Evolutionary conservation across 1,140 invertebrate species (phyloP).

Genomic region (Anastrepha ludens): DNA sequence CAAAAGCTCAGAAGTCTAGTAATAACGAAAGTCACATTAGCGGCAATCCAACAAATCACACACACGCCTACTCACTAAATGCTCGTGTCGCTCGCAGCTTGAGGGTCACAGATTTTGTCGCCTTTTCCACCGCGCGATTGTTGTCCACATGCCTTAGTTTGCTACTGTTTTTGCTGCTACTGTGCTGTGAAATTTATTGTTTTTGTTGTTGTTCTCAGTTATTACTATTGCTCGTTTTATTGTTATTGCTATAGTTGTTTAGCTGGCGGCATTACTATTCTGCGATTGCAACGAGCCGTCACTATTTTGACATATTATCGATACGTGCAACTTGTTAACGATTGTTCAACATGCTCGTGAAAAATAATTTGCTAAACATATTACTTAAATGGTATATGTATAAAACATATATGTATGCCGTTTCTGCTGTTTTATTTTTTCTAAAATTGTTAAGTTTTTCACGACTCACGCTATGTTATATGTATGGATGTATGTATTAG

Average conservation of each 20-base stretch:
- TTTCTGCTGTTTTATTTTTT: neutral
- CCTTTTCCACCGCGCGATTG: neutral
- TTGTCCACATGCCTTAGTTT: neutral
- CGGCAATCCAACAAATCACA: neutral
- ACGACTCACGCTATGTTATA: neutral
- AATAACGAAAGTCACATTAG: neutral
- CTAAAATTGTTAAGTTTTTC: neutral
- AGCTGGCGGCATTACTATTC: conserved; percentile 37
- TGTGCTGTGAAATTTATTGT: neutral
- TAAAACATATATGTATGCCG: neutral
- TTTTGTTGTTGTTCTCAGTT: neutral
- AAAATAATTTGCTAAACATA: neutral
- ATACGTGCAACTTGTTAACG: conserved; percentile 49
- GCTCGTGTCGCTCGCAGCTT: neutral
- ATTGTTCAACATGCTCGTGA: conserved; percentile 37
- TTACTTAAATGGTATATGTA: neutral
- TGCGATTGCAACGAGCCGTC: conserved; percentile 15
- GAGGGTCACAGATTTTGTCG: neutral
- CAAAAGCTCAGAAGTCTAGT: neutral
- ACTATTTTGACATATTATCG: conserved; percentile 49
- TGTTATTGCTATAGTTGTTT: conserved; percentile 27
- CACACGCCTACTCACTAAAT: no score
- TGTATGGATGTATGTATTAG: no score
- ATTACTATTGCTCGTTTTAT: neutral
- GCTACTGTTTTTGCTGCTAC: neutral